Evolutionary conservation across 2,113 vertebrate species (phyloP).

Genomic region (Galeopterus variegatus): DNA sequence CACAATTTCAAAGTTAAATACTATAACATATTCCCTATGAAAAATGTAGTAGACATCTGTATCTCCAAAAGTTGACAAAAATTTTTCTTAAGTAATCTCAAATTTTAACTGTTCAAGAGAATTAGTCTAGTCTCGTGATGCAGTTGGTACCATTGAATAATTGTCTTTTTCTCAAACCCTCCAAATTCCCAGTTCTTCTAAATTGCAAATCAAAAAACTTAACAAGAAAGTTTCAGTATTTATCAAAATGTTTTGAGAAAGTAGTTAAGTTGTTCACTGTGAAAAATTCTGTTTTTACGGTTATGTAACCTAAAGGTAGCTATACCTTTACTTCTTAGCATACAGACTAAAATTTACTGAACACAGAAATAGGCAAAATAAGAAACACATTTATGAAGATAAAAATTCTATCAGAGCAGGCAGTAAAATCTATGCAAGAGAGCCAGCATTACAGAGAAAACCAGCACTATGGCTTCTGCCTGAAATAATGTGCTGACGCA

Average conservation of each 20-base stretch:
- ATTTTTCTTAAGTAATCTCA: neutral
- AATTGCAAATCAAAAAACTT: slow-evolving; percentile 33
- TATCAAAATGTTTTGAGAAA: slow-evolving; percentile 27
- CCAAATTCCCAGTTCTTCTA: slow-evolving; percentile 42
- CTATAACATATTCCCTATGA: neutral
- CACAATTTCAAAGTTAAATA: neutral
- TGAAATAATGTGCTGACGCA: slow-evolving; percentile 52
- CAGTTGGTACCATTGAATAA: neutral
- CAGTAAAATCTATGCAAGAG: slow-evolving; percentile 57
- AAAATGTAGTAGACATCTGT: slow-evolving; percentile 18
- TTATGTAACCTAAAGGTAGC: neutral
- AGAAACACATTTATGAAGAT: slow-evolving; percentile 65
- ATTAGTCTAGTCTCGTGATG: slow-evolving; percentile 4
- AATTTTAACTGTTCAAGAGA: slow-evolving; percentile 70
- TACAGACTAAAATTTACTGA: slow-evolving; percentile 31
- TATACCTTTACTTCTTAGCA: slow-evolving; percentile 53
- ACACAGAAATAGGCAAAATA: slow-evolving; percentile 61
- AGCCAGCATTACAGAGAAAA: slow-evolving; percentile 44
- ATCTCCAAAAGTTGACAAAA: slow-evolving; percentile 32
- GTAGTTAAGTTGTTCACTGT: neutral
- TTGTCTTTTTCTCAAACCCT: neutral
- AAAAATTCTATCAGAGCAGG: slow-evolving; percentile 73
- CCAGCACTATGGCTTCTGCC: neutral
- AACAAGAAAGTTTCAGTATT: slow-evolving; percentile 39
- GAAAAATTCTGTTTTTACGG: slow-evolving; percentile 47